These are phyloP conservation scores for Clistopyga incitator DNA, from an alignment of 2,888 invertebrate species.

Conservation along the genomic window DNA sequence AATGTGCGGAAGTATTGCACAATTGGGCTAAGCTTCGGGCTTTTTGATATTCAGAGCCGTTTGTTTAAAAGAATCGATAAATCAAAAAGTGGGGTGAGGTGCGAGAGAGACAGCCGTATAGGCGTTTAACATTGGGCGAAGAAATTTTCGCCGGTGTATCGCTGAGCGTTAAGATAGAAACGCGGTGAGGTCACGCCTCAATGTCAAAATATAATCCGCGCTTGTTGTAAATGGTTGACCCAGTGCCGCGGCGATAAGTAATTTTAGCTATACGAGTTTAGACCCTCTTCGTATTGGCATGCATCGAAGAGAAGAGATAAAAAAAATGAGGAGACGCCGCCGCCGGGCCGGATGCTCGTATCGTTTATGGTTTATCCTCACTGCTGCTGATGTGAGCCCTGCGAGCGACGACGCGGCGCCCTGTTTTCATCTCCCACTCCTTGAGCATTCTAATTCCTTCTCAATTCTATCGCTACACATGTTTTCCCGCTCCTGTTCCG, in stretches of 20 bases:
- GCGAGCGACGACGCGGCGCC: slow-evolving; percentile 11
- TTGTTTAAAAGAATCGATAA: no score
- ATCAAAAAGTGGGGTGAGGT: no score
- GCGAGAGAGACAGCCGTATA: no score
- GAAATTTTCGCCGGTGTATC: no score
- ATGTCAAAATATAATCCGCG: slow-evolving; percentile 16
- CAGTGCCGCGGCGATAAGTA: slow-evolving; percentile 52
- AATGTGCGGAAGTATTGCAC: no score
- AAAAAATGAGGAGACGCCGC: slow-evolving; percentile 22
- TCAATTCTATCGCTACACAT: neutral
- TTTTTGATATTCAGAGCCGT: no score
- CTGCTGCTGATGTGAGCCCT: neutral
- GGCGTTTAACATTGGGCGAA: no score
- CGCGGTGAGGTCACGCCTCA: neutral
- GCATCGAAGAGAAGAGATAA: slow-evolving; percentile 1
- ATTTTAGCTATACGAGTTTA: slow-evolving; percentile 54
- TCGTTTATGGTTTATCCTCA: slow-evolving; percentile 45
- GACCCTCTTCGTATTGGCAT: slow-evolving; percentile 40
- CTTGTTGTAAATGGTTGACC: slow-evolving; percentile 60
- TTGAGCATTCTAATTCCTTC: neutral
- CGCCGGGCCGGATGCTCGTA: slow-evolving; percentile 60
- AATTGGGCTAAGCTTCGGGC: no score
- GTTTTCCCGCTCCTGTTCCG: neutral
- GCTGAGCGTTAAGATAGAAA: no score
- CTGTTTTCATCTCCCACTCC: slow-evolving; percentile 22